Percentiles rank a stretch among this genome's conserved stretches.
Evolutionary conservation across 2,113 vertebrate species (phyloP).

Genomic region (Gallinago undulata): DNA sequence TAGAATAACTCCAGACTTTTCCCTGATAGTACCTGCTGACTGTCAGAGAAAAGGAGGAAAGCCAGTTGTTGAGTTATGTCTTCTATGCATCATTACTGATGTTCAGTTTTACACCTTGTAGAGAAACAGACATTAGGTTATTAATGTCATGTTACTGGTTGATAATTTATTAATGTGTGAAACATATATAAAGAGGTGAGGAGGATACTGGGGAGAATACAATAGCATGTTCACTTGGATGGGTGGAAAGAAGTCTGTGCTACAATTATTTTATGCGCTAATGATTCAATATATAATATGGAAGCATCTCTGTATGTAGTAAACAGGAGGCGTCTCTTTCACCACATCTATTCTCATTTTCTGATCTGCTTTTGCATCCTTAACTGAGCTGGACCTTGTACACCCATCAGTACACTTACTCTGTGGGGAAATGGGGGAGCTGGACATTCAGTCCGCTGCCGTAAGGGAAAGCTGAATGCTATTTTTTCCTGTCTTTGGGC

Average conservation of each 20-base stretch:
- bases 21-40: not conserved
- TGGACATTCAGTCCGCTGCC: not conserved
- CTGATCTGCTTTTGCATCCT: not conserved
- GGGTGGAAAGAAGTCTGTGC: not conserved
- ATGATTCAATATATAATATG: not conserved
- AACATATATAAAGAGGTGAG: not conserved
- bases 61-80: not conserved
- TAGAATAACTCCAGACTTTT: not conserved
- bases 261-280: not conserved
- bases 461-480: not conserved
- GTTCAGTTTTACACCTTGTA: not conserved
- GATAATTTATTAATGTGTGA: not conserved
- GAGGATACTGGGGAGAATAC: not conserved
- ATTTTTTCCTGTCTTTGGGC: accelerated
- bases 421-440: not conserved
- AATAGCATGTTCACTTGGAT: not conserved
- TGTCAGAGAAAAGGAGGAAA: not conserved
- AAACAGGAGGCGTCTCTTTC: not conserved
- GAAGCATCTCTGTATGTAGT: not conserved
- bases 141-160: not conserved
- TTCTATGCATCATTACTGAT: not conserved
- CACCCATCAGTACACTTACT: not conserved
- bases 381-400: not conserved
- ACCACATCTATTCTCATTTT: not conserved
- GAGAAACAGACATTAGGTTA: not conserved